Conservation (phyloP, 1,140 invertebrate genomes). For the Batillaria attramentaria region DNA sequence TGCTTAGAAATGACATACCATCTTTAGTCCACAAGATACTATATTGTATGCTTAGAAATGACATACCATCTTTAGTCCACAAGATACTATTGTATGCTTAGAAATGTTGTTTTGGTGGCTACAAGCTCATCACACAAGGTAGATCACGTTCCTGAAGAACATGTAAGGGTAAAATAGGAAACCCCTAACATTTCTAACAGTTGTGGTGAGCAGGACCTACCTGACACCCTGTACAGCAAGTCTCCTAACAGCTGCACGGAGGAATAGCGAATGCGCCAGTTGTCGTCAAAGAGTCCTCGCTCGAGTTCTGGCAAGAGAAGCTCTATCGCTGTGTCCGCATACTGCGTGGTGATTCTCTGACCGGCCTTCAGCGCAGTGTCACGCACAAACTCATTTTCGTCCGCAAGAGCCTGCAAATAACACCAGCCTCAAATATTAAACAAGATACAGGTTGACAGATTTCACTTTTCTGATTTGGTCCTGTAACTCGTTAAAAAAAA, state of each 20-base stretch:
- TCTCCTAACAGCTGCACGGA: conserved; percentile 98
- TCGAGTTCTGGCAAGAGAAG: conserved; percentile 95
- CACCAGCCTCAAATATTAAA: no score
- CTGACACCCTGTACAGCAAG: conserved; percentile 94
- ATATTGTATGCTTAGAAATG: no score
- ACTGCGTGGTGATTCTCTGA: conserved; percentile 96
- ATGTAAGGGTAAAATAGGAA: no score
- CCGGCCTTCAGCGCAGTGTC: conserved; percentile 97
- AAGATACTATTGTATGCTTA: no score
- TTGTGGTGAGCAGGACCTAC: conserved; percentile 50
- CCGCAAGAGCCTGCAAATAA: conserved; percentile 85
- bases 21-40: no score
- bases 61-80: no score
- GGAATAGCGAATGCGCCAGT: conserved; percentile 97
- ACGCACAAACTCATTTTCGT: conserved; percentile 99
- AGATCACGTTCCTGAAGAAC: background rate
- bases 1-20: no score
- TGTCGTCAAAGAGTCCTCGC: conserved; percentile 79
- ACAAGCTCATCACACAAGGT: background rate
- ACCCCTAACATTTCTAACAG: background rate
- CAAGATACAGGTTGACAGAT: no score
- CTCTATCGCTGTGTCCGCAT: conserved; percentile 96
- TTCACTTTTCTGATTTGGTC: no score
- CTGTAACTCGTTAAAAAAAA: background rate
- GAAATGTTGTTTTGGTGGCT: background rate